Base-by-base conservation (phyloP, 2,113 vertebrate genomes). In the Drymodes brunneopygia region DNA sequence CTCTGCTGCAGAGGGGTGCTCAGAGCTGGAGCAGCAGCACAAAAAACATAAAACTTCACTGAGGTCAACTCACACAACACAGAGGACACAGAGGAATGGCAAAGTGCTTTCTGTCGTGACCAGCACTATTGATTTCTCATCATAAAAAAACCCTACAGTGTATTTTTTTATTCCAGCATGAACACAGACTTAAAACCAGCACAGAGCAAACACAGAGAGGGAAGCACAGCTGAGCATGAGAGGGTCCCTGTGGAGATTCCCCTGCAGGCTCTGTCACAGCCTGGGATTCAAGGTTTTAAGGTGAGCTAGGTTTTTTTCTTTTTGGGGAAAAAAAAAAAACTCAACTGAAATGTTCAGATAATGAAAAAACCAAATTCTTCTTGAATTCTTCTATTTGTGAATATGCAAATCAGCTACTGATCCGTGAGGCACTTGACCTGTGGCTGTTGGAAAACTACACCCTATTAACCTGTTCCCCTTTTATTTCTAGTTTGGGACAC, bases 331-430 rank as follows among this genome's bases (percentile, higher is more conserved):
- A 28, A 50, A 50, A 56, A 44, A 20, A 35, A 9, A 0, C 45
- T 53, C 45, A 38, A 2, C 8, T 24, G 42, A 48, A 54, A 13
- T 8, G 9, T 45, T 78, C 29, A 38, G 15, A 3, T 17, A 9
- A 66, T 5, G 3, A 53, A 61, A 47, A 69, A 27, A 28, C 11
- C 11, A 33, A 12, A 20, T 66, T 35, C 7, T 17, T 80, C 16
- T n/a, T 92, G 97, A 54, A 97, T 97, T 62, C 97, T 97, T 15
- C 31, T 75, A 10, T 44, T 65, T 56, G 5, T 3, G 12, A 45
- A 50, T 7, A 21, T 28, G 5, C 36, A 67, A 48, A 18, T 57
- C 33, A 71, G 44, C 29, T 48, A 12, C 31, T 57, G 67, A 50
- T 10, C 15, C 0, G 0, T 45, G 35, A 62, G 20, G 27, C 58